phyloP scores from a whole-genome alignment of 2,113 vertebrate genomes.

The Cyprinodon tularosa region DNA sequence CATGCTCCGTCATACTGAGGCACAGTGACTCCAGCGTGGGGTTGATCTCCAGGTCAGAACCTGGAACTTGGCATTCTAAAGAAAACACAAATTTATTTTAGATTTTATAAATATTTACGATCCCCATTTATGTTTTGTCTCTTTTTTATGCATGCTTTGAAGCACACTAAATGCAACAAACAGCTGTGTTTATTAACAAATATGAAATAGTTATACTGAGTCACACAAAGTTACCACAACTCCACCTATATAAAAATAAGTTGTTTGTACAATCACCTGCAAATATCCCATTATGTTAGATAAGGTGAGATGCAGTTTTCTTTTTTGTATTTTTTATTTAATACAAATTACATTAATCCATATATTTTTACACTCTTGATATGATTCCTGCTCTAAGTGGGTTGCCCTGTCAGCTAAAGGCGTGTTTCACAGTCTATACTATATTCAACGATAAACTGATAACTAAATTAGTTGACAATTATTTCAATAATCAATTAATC shows the following conservation, averaged over 20 bases:
- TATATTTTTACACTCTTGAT: too few species aligned
- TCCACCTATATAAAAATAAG: background rate
- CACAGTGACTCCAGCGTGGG: conserved; percentile 95
- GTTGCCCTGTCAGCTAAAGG: too few species aligned
- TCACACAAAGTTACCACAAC: background rate
- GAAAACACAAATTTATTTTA: conserved; percentile 19
- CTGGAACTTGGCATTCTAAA: conserved; percentile 91
- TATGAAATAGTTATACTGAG: background rate
- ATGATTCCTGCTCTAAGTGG: too few species aligned
- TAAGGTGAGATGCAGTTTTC: too few species aligned
- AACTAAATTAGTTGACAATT: too few species aligned
- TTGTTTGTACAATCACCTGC: background rate
- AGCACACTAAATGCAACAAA: background rate
- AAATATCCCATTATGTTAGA: too few species aligned
- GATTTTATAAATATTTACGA: background rate
- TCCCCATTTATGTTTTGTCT: background rate
- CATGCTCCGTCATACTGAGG: conserved; percentile 97
- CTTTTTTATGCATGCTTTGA: background rate
- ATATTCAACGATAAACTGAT: too few species aligned
- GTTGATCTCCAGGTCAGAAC: conserved; percentile 94
- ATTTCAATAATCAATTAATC: too few species aligned
- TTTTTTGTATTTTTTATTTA: too few species aligned
- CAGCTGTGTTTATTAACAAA: conserved; percentile 4
- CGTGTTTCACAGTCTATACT: too few species aligned
- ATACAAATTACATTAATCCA: too few species aligned